Conservation (phyloP, 2,797 vertebrate species). For the Poecilia picta region DNA sequence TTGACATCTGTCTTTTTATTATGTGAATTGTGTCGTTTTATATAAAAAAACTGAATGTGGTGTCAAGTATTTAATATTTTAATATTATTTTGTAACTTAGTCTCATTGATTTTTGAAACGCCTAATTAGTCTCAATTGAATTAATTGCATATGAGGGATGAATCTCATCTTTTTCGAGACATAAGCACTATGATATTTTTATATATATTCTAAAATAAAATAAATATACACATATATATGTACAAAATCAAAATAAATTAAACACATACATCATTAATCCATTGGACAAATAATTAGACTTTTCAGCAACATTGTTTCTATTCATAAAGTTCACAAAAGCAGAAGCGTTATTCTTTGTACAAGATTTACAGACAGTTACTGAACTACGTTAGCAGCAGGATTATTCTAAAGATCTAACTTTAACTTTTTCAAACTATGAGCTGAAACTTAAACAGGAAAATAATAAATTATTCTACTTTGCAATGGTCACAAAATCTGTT, state of each 20-base stretch:
- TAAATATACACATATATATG: background rate
- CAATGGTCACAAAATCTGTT: background rate
- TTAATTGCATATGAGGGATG: background rate
- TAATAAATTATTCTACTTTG: background rate
- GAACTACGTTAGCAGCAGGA: background rate
- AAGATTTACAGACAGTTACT: background rate
- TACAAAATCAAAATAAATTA: background rate
- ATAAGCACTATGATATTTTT: background rate
- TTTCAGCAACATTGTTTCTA: background rate
- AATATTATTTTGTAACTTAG: background rate
- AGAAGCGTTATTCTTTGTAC: background rate
- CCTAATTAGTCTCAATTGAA: background rate
- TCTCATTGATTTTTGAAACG: background rate
- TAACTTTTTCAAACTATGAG: background rate
- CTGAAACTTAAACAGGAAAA: background rate
- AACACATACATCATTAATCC: background rate
- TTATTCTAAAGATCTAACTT: background rate
- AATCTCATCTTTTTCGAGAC: background rate
- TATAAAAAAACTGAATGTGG: background rate
- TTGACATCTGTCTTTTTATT: constrained; percentile 18
- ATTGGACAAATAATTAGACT: background rate
- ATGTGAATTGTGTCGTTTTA: background rate
- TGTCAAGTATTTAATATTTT: background rate
- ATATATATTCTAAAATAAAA: background rate
- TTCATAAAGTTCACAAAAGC: background rate